Evolutionary conservation across 2,888 invertebrate species (phyloP), one percentile per base, ranked within the genome.

Genomic region (Megastigmus dorsalis): DNA sequence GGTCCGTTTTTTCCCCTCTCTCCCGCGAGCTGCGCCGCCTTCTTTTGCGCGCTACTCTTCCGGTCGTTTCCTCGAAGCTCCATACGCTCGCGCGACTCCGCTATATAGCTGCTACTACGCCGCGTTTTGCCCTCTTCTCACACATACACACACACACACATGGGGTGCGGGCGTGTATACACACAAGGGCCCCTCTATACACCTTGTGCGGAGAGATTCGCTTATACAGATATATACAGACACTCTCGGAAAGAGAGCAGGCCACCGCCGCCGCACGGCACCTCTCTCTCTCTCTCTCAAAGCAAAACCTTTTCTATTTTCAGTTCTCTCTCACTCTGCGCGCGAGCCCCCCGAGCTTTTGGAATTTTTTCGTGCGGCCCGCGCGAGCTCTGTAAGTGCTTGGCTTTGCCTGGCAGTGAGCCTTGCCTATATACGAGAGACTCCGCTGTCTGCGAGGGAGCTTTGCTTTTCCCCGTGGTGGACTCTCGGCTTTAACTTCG

Each of bases 51-150:
- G 6, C 36, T n/a, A 18, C 54, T 52, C 73, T 73, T 73, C 73
- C 73, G 60, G 66, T 67, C 54, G 54, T 60, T 67, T 67, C 73
- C 54, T 15, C 38, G 73, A 66, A 67, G 13, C 23, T 10, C 15
- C 20, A 13, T 45, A 23, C 20, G 6, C 13, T n/a, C n/a, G n/a
- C n/a, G n/a, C n/a, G n/a, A n/a, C n/a, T n/a, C n/a, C n/a, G n/a
- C n/a, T n/a, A n/a, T n/a, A n/a, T n/a, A n/a, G n/a, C n/a, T n/a
- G n/a, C n/a, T n/a, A n/a, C n/a, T n/a, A n/a, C n/a, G n/a, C n/a
- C n/a, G n/a, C n/a, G n/a, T n/a, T n/a, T n/a, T n/a, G n/a, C n/a
- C n/a, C n/a, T n/a, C n/a, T n/a, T n/a, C n/a, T n/a, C n/a, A n/a
- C n/a, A n/a, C n/a, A n/a, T n/a, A n/a, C n/a, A n/a, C n/a, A n/a